Evolutionary conservation across 2,797 vertebrate genomes (phyloP), one percentile per base, ranked within the genome.

Genomic region (Buceros bicornis): DNA sequence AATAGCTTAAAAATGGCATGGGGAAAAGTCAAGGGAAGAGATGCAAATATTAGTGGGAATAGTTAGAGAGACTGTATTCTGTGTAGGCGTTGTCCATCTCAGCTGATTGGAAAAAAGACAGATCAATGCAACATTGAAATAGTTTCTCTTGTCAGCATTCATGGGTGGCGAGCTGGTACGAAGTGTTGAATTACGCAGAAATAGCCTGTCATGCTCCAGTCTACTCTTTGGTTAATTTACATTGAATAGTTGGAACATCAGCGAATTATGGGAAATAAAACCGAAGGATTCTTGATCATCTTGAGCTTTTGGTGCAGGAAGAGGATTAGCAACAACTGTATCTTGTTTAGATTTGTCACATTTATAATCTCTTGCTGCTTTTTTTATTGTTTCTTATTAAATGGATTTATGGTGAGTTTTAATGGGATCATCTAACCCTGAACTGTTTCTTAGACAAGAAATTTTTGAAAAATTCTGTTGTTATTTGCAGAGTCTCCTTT

Each of bases 1-100:
- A 93, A 88, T 91, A 66, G 90, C 93, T 91, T 78, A 61, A 58
- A 94, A 95, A 89, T 61, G 78, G 12, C 72, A 69, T 19, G 42
- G 77, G n/a, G 80, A 42, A 67, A 62, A 81, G 77, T 89, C 74
- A 69, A 89, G 43, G 83, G 70, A 70, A 87, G 84, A 72, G 66
- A 54, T 80, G 72, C 51, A 93, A 79, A 66, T 95, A 84, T 86
- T 61, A 60, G 58, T 82, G 70, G 37, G 69, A 86, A 58, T 94
- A 86, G 69, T 74, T 62, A 69, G 67, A 54, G 61, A 9, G 37
- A 21, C 65, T 45, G 11, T 61, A 20, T 54, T 62, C 79, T 81
- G 42, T 82, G 66, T 60, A 37, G 80, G 31, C 19, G 1, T 87
- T 40, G 35, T 94, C 88, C 48, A 26, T 80, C 60, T 84, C 60